Evolutionary conservation across 2,888 invertebrate species (phyloP).

Genomic region (Epirrita christyi): DNA sequence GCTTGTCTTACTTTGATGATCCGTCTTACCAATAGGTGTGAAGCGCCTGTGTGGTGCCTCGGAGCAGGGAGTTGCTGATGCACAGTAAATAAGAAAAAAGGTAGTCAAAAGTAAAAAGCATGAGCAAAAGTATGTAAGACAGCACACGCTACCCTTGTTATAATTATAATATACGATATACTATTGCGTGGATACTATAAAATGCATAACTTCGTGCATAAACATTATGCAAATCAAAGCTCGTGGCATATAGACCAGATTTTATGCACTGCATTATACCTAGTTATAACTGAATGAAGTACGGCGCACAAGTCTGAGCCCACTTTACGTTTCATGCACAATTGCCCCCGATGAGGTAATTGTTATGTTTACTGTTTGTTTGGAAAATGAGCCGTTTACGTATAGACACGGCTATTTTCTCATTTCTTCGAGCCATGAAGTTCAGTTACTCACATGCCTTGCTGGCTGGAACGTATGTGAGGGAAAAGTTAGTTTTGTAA

Average conservation of each 20-base stretch:
- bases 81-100: too few species aligned
- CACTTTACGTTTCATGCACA: constrained; percentile 8
- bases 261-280: too few species aligned
- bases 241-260: constrained; percentile 10
- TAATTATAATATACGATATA: too few species aligned
- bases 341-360: constrained; percentile 19
- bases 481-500: too few species aligned
- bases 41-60: too few species aligned
- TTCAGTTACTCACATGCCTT: background rate
- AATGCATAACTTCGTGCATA: background rate
- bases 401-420: constrained; percentile 16
- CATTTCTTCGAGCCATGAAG: constrained; percentile 22
- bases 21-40: too few species aligned
- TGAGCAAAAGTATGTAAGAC: too few species aligned
- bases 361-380: constrained; percentile 20
- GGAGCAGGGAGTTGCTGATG: too few species aligned
- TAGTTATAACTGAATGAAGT: background rate
- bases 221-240: constrained; percentile 11
- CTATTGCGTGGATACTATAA: background rate
- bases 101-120: too few species aligned
- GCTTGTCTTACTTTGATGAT: too few species aligned
- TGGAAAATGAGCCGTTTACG: constrained; percentile 20
- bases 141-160: too few species aligned
- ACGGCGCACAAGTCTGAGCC: background rate
- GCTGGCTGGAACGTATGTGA: too few species aligned